Evolutionary conservation across 2,113 vertebrate species (phyloP).

Genomic region (Clarias macrocephalus): DNA sequence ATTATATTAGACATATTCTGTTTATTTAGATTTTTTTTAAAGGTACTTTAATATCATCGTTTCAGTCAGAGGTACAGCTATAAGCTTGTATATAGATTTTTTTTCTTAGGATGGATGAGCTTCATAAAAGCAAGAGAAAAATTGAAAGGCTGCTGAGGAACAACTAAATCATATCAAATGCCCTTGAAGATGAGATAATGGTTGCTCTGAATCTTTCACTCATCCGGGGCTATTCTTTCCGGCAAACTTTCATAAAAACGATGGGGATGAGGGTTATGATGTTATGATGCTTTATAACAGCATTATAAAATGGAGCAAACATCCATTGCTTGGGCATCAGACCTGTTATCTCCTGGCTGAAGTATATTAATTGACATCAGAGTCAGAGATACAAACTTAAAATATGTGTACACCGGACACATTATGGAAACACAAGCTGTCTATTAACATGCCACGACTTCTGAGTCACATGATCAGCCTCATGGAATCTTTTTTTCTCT

Average conservation of each 20-base stretch:
- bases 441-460: neutral
- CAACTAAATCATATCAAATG: neutral
- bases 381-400: neutral
- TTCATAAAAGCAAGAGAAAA: neutral
- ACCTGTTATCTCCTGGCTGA: neutral
- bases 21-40: no score
- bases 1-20: no score
- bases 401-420: neutral
- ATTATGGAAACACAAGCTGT: neutral
- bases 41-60: no score
- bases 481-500: neutral
- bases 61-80: neutral
- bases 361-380: neutral
- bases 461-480: neutral
- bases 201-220: neutral
- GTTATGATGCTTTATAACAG: neutral
- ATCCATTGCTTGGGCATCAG: no score
- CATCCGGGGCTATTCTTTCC: neutral
- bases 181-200: neutral
- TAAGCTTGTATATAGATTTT: no score
- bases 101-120: neutral
- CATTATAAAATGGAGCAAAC: neutral
- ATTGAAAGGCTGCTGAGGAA: neutral
- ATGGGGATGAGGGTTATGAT: neutral
- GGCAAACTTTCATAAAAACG: neutral